Evolutionary conservation across 2,888 invertebrate genomes (phyloP).

Genomic region (Polyploca ridens): DNA sequence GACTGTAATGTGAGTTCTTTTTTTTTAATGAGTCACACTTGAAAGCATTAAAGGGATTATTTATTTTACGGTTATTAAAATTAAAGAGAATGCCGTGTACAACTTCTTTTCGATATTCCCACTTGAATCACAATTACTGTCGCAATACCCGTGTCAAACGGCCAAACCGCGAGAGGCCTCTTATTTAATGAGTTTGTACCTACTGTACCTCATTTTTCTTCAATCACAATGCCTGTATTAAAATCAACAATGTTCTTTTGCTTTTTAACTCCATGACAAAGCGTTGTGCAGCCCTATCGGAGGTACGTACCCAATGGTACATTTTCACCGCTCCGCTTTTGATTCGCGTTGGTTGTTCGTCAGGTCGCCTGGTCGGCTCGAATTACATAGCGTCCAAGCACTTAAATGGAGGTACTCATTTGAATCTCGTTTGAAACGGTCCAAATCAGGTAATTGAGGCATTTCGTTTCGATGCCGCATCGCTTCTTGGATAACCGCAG

Average conservation of each 20-base stretch:
- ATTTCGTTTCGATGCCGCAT: conserved; percentile 37
- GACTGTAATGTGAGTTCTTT: too few species aligned
- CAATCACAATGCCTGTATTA: neutral
- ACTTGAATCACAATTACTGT: too few species aligned
- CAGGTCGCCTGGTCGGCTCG: conserved; percentile 19
- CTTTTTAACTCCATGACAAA: neutral
- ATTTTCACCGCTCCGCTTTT: conserved; percentile 7
- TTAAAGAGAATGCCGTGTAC: too few species aligned
- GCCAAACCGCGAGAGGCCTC: too few species aligned
- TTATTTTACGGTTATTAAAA: too few species aligned
- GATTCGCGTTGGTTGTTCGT: conserved; percentile 19
- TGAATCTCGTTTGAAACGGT: conserved; percentile 33
- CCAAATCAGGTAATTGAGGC: conserved; percentile 36
- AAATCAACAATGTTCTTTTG: neutral
- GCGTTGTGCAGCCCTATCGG: neutral
- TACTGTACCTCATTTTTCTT: neutral
- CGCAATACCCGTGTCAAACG: too few species aligned
- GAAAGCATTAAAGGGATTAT: too few species aligned
- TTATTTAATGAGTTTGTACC: neutral
- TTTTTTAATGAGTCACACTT: too few species aligned
- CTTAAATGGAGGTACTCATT: conserved; percentile 23
- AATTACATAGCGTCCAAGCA: conserved; percentile 29
- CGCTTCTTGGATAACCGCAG: conserved; percentile 35
- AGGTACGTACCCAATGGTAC: neutral
- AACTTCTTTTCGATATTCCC: too few species aligned